Evolutionary conservation across 1,140 invertebrate genomes (phyloP).

Genomic region (Phocides pigmalion): DNA sequence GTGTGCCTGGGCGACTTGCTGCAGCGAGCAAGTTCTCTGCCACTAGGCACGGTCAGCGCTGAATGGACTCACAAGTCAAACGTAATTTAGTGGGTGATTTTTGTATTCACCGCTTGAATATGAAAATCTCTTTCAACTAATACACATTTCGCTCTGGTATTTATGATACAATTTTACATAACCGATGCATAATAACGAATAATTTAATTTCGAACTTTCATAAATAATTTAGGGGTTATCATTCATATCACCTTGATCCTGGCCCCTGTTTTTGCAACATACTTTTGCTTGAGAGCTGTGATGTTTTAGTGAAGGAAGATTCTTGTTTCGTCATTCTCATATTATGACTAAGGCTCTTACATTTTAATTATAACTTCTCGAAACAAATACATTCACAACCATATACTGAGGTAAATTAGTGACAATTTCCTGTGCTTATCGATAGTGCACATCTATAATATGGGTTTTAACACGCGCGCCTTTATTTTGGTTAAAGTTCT

Average conservation of each 20-base stretch:
- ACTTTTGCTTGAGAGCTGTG: constrained; percentile 76
- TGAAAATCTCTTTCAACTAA: constrained; percentile 82
- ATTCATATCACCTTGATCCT: constrained; percentile 61
- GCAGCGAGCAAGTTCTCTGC: constrained; percentile 76
- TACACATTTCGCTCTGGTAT: constrained; percentile 51
- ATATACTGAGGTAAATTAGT: constrained; percentile 6
- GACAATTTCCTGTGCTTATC: constrained; percentile 42
- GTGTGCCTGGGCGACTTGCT: constrained; percentile 79
- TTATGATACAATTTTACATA: constrained; percentile 38
- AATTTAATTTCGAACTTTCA: constrained; percentile 36
- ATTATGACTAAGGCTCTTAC: constrained; percentile 36
- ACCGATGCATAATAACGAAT: constrained; percentile 38
- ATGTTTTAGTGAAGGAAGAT: constrained; percentile 68
- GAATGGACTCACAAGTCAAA: constrained; percentile 49
- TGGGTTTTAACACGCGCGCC: constrained; percentile 37
- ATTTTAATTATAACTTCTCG: constrained; percentile 1
- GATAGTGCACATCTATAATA: constrained; percentile 29
- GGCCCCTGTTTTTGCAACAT: constrained; percentile 49
- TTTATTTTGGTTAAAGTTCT: constrained; percentile 68
- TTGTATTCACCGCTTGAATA: constrained; percentile 71
- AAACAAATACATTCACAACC: constrained; percentile 7
- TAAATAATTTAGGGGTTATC: constrained; percentile 51
- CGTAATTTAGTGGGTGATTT: constrained; percentile 77
- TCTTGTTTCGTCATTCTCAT: constrained; percentile 47
- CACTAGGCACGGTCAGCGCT: constrained; percentile 67